Percentiles rank a stretch among this genome's conserved stretches.
Conservation (phyloP, 2,797 vertebrate species). For the Columba guinea region DNA sequence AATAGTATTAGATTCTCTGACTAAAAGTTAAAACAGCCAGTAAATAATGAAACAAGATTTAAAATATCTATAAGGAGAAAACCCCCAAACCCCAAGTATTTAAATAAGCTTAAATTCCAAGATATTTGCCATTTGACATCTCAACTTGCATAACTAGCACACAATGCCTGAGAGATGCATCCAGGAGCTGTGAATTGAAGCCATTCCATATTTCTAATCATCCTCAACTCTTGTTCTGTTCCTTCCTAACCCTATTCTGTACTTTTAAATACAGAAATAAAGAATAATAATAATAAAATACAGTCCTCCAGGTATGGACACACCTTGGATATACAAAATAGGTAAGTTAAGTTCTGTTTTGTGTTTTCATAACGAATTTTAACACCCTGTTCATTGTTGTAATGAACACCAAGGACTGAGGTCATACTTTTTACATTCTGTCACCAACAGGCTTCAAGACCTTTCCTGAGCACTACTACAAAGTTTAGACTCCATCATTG, state of each 20-base stretch:
- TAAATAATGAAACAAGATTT: not conserved
- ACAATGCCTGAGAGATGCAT: not conserved
- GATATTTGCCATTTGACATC: not conserved
- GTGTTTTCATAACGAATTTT: not conserved
- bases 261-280: not conserved
- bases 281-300: not conserved
- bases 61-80: not conserved
- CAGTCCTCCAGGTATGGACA: not conserved
- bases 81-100: fast-evolving
- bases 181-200: not conserved
- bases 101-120: not conserved
- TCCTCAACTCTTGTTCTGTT: not conserved
- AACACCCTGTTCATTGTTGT: not conserved
- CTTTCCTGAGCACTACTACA: not conserved
- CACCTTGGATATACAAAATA: not conserved
- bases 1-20: not conserved
- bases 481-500: not conserved
- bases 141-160: not conserved
- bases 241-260: not conserved
- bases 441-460: not conserved
- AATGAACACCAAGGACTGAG: not conserved
- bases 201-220: not conserved
- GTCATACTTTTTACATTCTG: not conserved
- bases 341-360: not conserved
- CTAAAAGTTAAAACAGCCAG: not conserved